These are phyloP conservation scores for Microctenopoma stevenorrisi DNA, from an alignment of 2,797 vertebrate genomes.

Conservation along the genomic window DNA sequence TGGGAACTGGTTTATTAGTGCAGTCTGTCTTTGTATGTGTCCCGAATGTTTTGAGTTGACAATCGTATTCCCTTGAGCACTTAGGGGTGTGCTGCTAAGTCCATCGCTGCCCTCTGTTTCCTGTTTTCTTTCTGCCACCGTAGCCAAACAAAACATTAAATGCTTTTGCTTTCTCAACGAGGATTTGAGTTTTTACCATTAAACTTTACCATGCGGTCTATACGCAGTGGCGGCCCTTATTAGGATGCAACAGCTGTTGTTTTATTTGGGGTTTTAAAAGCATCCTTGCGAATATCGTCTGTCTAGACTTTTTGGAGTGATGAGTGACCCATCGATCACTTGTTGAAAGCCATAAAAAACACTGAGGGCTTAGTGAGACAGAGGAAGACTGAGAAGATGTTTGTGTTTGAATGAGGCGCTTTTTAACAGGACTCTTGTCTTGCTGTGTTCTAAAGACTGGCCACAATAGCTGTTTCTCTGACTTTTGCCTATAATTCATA, in stretches of 20 bases:
- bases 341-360: slow-evolving; percentile 54
- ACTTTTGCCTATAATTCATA: not conserved
- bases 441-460: slow-evolving; percentile 5
- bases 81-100: slow-evolving; percentile 32
- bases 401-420: slow-evolving; percentile 16
- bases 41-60: slow-evolving; percentile 65
- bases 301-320: slow-evolving; percentile 10
- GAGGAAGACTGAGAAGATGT: not conserved
- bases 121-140: not conserved
- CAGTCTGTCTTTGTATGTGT: slow-evolving; percentile 56
- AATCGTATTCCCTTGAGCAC: slow-evolving; percentile 57
- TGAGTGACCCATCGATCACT: slow-evolving; percentile 5
- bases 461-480: not conserved
- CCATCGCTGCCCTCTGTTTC: slow-evolving; percentile 20
- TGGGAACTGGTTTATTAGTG: slow-evolving; percentile 42
- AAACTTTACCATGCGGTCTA: not conserved
- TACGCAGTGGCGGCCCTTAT: not conserved
- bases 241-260: not conserved
- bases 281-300: slow-evolving; percentile 49
- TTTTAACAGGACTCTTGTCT: slow-evolving; percentile 11
- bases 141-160: not conserved
- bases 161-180: slow-evolving; percentile 5
- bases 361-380: slow-evolving; percentile 13
- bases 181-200: slow-evolving; percentile 2
- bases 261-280: slow-evolving; percentile 23